phyloP scores from a whole-genome alignment of 1,140 invertebrate species.

The Euura lappo region DNA sequence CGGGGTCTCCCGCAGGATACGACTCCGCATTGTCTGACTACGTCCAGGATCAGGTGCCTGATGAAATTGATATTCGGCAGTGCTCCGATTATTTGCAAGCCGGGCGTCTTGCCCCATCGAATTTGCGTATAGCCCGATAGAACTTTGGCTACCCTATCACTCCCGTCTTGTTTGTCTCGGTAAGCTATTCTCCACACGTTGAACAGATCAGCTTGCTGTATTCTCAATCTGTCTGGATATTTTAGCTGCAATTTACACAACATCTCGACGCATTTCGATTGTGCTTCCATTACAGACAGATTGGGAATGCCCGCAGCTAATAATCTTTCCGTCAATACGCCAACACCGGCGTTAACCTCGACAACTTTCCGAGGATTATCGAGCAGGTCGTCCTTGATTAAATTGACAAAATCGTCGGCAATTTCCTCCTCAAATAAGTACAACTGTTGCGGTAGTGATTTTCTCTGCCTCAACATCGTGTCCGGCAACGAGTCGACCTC shows the following conservation, averaged over 20 bases:
- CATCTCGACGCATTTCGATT: background rate
- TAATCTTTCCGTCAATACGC: constrained; percentile 42
- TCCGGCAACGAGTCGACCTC: background rate
- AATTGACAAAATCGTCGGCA: constrained; percentile 26
- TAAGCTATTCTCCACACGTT: background rate
- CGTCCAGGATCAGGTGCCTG: constrained; percentile 24
- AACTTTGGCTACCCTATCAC: constrained; percentile 13
- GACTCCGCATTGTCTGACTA: constrained; percentile 28
- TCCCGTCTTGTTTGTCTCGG: background rate
- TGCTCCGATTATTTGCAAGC: constrained; percentile 33
- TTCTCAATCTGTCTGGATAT: constrained; percentile 25
- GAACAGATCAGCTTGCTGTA: constrained; percentile 26
- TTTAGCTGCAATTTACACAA: constrained; percentile 17
- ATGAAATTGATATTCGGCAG: constrained; percentile 17
- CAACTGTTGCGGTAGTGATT: constrained; percentile 30
- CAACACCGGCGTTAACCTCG: constrained; percentile 45
- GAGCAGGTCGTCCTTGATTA: constrained; percentile 36
- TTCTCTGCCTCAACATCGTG: constrained; percentile 26
- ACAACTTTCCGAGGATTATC: constrained; percentile 27
- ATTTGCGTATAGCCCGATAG: constrained; percentile 21
- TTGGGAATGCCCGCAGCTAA: constrained; percentile 34
- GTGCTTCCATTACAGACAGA: constrained; percentile 38
- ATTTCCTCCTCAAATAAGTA: constrained; percentile 26
- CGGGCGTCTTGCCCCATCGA: constrained; percentile 32
- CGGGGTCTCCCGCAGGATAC: constrained; percentile 28